Percentiles rank a stretch among this genome's conserved stretches.
These are phyloP conservation scores for Fissipunctia ypsillon DNA, from an alignment of 2,888 invertebrate species.

Conservation along the genomic window DNA sequence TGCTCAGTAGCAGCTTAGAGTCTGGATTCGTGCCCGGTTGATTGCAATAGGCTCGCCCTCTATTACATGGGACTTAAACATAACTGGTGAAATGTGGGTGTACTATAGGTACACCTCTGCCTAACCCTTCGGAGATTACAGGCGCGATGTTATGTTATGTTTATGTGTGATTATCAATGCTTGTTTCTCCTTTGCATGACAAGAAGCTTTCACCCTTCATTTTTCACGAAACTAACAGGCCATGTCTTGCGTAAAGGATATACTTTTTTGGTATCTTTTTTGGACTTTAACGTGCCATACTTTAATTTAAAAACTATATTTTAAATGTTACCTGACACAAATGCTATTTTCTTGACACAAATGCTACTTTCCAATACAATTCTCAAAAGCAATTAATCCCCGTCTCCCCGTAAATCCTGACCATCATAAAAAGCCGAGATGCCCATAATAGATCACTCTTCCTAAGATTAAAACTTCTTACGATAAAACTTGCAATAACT, in stretches of 20 bases:
- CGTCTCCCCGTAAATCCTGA: constrained; percentile 18
- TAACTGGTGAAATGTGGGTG: too few relatives aligned
- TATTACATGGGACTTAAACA: too few relatives aligned
- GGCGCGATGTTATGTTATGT: too few relatives aligned
- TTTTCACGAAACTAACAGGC: neutral
- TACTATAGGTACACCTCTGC: too few relatives aligned
- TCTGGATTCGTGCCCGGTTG: too few relatives aligned
- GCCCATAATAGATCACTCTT: constrained; percentile 55
- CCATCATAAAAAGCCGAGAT: constrained; percentile 43
- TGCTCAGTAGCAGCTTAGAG: too few relatives aligned
- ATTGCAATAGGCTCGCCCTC: too few relatives aligned
- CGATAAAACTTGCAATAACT: constrained; percentile 54
- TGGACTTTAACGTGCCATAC: too few relatives aligned
- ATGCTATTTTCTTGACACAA: neutral
- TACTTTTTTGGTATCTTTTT: too few relatives aligned
- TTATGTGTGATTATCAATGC: too few relatives aligned
- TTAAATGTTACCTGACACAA: neutral
- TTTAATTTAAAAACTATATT: neutral
- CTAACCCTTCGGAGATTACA: too few relatives aligned
- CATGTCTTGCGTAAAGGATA: too few relatives aligned
- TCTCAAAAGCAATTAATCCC: constrained; percentile 40
- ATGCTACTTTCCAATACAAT: neutral
- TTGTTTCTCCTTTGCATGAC: neutral
- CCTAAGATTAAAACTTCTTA: constrained; percentile 57
- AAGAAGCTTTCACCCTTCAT: neutral